A percentile compares a stretch with the other conserved stretches of the same genome.
phyloP scores from a whole-genome alignment of 2,888 invertebrate species.

The Protodeltote pygarga region DNA sequence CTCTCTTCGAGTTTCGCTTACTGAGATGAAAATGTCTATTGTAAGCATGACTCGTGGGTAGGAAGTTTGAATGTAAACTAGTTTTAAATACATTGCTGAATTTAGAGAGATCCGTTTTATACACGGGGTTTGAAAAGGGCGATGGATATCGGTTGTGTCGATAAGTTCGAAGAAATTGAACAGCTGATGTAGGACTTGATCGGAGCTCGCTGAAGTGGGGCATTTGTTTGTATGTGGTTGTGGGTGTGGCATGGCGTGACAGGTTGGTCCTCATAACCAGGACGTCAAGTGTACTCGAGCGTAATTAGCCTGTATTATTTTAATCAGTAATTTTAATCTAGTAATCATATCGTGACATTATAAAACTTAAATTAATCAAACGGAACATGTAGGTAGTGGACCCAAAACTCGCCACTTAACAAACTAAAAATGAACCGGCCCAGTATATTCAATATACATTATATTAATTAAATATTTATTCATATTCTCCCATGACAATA shows the following conservation, averaged over 20 bases:
- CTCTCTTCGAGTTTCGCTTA: constrained; percentile 55
- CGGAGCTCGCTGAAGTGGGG: constrained; percentile 37
- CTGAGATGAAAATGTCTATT: constrained; percentile 36
- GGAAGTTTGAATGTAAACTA: constrained; percentile 3
- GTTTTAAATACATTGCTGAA: constrained; percentile 27
- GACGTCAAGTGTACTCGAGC: constrained; percentile 13
- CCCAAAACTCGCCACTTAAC: no score
- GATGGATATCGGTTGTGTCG: constrained; percentile 42
- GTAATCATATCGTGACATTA: no score
- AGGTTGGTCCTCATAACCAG: constrained; percentile 53
- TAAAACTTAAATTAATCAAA: no score
- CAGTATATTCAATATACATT: no score
- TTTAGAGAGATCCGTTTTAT: constrained; percentile 12
- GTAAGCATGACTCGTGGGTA: constrained; percentile 27
- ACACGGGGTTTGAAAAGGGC: constrained; percentile 29
- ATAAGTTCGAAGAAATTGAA: constrained; percentile 34
- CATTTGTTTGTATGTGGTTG: constrained; percentile 51
- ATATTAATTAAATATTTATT: no score
- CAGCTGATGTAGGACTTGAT: constrained; percentile 47
- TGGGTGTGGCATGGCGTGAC: constrained; percentile 70
- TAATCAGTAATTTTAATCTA: not conserved
- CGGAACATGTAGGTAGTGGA: no score
- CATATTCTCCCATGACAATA: no score
- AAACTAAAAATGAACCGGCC: no score
- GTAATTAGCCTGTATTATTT: constrained; percentile 13